A percentile compares a stretch with the other conserved stretches of the same genome.
These are phyloP conservation scores for Nemotelus nigrinus DNA, from an alignment of 2,888 invertebrate genomes.

Conservation along the genomic window DNA sequence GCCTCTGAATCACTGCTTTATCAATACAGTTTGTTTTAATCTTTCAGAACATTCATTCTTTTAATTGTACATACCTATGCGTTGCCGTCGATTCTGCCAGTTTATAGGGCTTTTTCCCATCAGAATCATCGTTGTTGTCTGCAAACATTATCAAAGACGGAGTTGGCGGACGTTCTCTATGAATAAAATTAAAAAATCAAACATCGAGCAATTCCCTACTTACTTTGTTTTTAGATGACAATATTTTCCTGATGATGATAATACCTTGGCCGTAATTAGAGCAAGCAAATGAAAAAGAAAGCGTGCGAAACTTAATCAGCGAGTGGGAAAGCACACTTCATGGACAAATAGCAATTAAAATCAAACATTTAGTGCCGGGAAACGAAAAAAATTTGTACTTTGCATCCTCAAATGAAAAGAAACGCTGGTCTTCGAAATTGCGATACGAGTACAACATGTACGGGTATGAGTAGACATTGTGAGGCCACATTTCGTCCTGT, in stretches of 20 bases:
- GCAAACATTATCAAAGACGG: slow-evolving; percentile 23
- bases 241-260: too few species aligned
- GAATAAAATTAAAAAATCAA: slow-evolving; percentile 8
- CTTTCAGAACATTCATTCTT: slow-evolving; percentile 23
- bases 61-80: slow-evolving; percentile 20
- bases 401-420: slow-evolving; percentile 49
- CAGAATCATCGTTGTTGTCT: background rate
- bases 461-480: slow-evolving; percentile 42
- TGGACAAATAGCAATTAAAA: background rate
- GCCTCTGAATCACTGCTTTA: background rate
- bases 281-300: background rate
- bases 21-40: background rate
- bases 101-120: background rate
- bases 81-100: background rate
- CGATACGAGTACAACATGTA: slow-evolving; percentile 46
- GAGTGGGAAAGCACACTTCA: background rate
- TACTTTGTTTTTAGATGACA: background rate
- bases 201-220: background rate
- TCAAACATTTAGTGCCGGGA: background rate
- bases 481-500: slow-evolving; percentile 42
- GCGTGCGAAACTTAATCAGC: slow-evolving; percentile 10
- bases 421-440: slow-evolving; percentile 45
- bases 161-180: background rate
- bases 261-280: too few species aligned
- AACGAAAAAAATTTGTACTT: slow-evolving; percentile 42